phyloP scores from a whole-genome alignment of 2,113 vertebrate species.

The Agapornis roseicollis region DNA sequence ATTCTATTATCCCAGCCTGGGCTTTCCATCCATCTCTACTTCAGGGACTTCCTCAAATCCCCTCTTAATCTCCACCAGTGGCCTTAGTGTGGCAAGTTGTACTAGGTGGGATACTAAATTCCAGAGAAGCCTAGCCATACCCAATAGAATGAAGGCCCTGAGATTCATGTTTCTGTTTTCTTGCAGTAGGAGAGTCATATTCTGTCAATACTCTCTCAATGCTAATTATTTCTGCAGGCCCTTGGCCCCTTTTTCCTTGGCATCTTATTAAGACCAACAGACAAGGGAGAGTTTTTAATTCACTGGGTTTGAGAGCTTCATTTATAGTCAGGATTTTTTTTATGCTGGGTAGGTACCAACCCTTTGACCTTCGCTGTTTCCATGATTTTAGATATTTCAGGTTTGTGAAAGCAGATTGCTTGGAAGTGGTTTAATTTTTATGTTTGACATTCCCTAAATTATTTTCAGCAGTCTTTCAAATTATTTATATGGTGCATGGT shows the following conservation, averaged over 20 bases:
- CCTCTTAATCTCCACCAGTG: neutral
- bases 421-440: neutral
- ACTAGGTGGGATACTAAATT: neutral
- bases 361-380: neutral
- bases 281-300: constrained; percentile 18
- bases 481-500: neutral
- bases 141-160: neutral
- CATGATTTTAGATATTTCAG: neutral
- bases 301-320: constrained; percentile 15
- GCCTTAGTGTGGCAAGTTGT: neutral
- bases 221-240: constrained; percentile 42
- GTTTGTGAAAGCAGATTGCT: neutral
- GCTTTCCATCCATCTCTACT: neutral
- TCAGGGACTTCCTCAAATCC: neutral
- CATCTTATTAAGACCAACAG: neutral
- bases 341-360: neutral
- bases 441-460: neutral
- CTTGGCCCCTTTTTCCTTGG: neutral
- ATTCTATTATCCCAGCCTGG: neutral
- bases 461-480: neutral
- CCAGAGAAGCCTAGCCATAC: neutral
- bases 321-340: constrained; percentile 47
- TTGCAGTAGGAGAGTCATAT: constrained; percentile 10
- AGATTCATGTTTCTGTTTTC: neutral
- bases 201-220: constrained; percentile 35